phyloP scores from a whole-genome alignment of 2,888 invertebrate genomes.

The Polydrusus cervinus region DNA sequence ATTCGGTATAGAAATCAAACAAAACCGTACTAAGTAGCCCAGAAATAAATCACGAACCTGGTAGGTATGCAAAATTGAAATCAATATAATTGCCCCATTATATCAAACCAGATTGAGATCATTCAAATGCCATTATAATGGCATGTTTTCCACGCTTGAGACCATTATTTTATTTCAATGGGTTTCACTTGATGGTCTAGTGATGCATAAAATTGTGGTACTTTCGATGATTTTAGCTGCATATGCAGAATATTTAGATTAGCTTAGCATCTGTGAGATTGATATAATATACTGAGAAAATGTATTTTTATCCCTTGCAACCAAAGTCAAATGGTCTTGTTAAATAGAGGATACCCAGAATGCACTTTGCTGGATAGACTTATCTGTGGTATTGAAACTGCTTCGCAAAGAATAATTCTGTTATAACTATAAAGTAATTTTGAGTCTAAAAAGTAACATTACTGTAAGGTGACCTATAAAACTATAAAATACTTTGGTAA shows the following conservation, averaged over 20 bases:
- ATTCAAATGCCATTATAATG: conserved; percentile 21
- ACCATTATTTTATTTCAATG: neutral
- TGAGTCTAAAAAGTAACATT: no score
- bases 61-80: conserved; percentile 29
- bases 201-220: conserved; percentile 20
- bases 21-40: conserved; percentile 9
- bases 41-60: conserved; percentile 14
- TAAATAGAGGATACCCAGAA: no score
- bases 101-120: conserved; percentile 8
- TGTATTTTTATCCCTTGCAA: no score
- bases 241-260: conserved; percentile 19
- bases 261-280: conserved; percentile 9
- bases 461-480: no score
- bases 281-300: no score
- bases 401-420: no score
- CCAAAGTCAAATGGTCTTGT: no score
- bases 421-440: no score
- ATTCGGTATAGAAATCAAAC: conserved; percentile 3
- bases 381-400: no score
- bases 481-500: no score
- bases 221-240: conserved; percentile 16
- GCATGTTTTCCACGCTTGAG: conserved; percentile 9
- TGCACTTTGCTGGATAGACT: no score
- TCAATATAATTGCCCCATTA: conserved; percentile 24
- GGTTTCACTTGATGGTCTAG: conserved; percentile 13